Evolutionary conservation across 2,113 vertebrate species (phyloP).

Genomic region (Xenopus borealis): DNA sequence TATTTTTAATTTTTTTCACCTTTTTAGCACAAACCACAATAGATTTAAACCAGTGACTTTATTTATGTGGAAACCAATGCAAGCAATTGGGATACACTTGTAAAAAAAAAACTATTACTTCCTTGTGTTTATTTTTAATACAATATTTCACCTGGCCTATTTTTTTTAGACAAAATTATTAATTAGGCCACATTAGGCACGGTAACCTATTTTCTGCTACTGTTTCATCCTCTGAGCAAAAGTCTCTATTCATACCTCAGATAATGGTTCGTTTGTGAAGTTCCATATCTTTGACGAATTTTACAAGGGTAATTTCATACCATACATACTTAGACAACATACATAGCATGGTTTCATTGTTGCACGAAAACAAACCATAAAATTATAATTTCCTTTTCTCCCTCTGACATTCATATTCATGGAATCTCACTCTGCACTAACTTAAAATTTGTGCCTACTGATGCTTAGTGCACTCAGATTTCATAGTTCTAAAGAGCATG

Average conservation of each 20-base stretch:
- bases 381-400: constrained; percentile 11
- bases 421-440: constrained; percentile 50
- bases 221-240: no score
- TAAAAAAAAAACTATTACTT: no score
- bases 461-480: constrained; percentile 54
- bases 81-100: no score
- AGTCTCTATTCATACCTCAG: constrained; percentile 22
- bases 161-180: no score
- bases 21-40: no score
- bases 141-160: no score
- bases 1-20: no score
- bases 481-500: constrained; percentile 47
- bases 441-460: constrained; percentile 45
- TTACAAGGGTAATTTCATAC: constrained; percentile 51
- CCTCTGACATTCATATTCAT: constrained; percentile 31
- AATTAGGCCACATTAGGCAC: no score
- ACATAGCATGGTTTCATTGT: constrained; percentile 10
- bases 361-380: constrained; percentile 4
- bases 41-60: no score
- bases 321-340: constrained; percentile 40
- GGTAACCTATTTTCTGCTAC: no score
- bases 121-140: no score
- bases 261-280: constrained; percentile 50
- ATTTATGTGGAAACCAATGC: no score
- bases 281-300: constrained; percentile 44